Base-by-base conservation (phyloP, 2,888 invertebrate species). In the Eristalis pertinax region DNA sequence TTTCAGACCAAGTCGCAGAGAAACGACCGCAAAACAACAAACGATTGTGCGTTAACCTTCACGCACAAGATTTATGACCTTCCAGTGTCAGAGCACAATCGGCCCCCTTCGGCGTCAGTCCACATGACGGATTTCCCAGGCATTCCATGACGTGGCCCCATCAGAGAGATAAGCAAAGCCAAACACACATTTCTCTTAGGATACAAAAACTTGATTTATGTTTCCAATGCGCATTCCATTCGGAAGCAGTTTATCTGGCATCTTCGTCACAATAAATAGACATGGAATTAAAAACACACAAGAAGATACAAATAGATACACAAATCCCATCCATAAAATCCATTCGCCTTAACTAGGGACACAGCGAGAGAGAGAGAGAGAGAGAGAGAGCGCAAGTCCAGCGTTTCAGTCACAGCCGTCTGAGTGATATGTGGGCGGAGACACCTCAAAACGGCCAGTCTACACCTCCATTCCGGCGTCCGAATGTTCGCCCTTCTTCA, bases 391-490 rank as follows among this genome's bases (percentile, higher is more conserved):
- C 67, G n/a, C 69, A 69, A 22, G 32, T 32, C 56, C 24, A 70
- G 63, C 67, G 67, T 68, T 10, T 65, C 38, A 63, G 64, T 81
- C 85, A 81, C 81, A 85, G 85, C 81, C 76, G 50, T 56, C 67
- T 64, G 77, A 65, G 77, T 77, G 63, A 64, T 58, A 85, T 73
- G 73, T 32, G 8, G 19, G 10, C 11, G 4, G 32, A 15, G 15
- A 35, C 8, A 8, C 50, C 2, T 50, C 15, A 38, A 38, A 38
- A 8, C 50, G 50, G 8, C 29, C 24, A 50, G 4, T 15, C 78
- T 91, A 92, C 32, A 95, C 95, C 92, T 95, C 95, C 77, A 96
- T 95, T 72, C 94, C 94, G 10, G 90, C 90, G 90, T 95, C 94
- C 0, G 96, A 95, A 41, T 91, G 93, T 85, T 92, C 92, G 24